phyloP scores from a whole-genome alignment of 2,797 vertebrate genomes.

The Myoxocephalus aenaeus region DNA sequence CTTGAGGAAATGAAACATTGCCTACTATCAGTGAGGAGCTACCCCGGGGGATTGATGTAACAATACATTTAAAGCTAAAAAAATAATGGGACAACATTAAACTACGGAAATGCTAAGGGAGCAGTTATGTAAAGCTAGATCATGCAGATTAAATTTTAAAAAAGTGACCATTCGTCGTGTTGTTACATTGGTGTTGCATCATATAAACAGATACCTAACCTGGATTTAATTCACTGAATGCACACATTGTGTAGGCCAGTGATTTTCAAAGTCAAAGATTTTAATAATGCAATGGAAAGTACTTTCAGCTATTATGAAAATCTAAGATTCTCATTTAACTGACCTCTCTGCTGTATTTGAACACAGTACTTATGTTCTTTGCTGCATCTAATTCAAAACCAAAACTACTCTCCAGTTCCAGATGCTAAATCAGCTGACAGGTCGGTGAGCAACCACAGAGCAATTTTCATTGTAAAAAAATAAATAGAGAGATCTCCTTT shows the following conservation, averaged over 20 bases:
- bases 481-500: background rate
- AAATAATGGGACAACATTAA: conserved; percentile 47
- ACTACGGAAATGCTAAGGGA: conserved; percentile 18
- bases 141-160: background rate
- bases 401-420: conserved; percentile 3
- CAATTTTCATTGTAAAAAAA: background rate
- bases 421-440: conserved; percentile 13
- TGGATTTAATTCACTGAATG: conserved; percentile 21
- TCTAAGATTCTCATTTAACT: conserved; percentile 16
- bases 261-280: conserved; percentile 8
- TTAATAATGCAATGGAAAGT: conserved; percentile 8
- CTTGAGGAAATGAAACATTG: conserved; percentile 54
- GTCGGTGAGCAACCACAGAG: conserved; percentile 7
- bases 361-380: conserved; percentile 24
- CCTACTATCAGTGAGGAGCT: conserved; percentile 39
- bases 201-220: conserved; percentile 15
- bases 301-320: conserved; percentile 24
- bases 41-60: conserved; percentile 32
- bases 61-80: conserved; percentile 40
- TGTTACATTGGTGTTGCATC: conserved; percentile 9
- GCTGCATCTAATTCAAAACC: conserved; percentile 32
- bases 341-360: conserved; percentile 12
- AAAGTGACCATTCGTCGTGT: background rate
- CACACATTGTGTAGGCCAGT: background rate
- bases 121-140: conserved; percentile 1